Evolutionary conservation across 2,113 vertebrate genomes (phyloP).

Genomic region (Mionectes macconnelli): DNA sequence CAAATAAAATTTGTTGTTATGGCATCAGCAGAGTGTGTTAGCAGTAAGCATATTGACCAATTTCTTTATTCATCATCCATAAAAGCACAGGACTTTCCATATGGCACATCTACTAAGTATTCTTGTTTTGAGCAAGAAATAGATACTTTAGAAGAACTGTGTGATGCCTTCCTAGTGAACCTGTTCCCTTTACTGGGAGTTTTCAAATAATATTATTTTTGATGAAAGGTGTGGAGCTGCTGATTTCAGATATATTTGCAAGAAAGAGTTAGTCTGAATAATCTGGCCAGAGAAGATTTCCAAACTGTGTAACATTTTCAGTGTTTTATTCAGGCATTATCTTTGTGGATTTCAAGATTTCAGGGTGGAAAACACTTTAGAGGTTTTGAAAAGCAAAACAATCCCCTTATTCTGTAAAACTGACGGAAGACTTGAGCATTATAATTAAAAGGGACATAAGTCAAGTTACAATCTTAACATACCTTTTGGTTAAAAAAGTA

Average conservation of each 20-base stretch:
- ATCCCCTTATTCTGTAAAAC: not conserved
- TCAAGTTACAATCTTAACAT: not conserved
- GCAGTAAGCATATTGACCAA: not conserved
- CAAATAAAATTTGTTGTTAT: not conserved
- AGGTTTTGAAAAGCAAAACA: not conserved
- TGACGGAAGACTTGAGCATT: not conserved
- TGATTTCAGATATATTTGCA: not conserved
- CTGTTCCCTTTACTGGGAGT: not conserved
- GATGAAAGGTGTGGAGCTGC: not conserved
- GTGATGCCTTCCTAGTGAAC: not conserved
- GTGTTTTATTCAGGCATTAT: not conserved
- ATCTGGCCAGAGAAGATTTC: not conserved
- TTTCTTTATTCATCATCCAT: not conserved
- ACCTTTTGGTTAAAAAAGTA: not conserved
- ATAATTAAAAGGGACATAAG: not conserved
- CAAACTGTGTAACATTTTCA: not conserved
- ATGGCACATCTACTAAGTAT: not conserved
- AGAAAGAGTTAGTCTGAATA: not conserved
- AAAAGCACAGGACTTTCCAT: not conserved
- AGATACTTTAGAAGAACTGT: not conserved
- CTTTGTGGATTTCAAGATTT: not conserved
- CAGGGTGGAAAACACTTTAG: not conserved
- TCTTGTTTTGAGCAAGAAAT: not conserved
- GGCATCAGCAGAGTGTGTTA: not conserved
- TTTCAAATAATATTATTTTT: not conserved